Base-by-base conservation (phyloP, 2,797 vertebrate species). In the Epinephelus awoara region DNA sequence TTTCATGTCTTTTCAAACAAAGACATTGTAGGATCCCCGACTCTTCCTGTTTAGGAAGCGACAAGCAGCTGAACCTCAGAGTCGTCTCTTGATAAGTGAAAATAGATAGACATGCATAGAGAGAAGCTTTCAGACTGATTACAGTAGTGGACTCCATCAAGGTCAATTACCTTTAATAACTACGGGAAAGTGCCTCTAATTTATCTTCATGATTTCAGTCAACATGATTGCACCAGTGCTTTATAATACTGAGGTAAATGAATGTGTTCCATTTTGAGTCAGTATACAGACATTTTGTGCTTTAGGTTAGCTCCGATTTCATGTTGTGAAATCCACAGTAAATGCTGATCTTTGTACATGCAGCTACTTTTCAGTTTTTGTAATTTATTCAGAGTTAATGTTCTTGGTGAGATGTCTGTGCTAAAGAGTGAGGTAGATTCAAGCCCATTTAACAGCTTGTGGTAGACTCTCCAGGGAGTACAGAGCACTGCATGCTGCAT, bases 101-200 rank as follows among this genome's bases (percentile, higher is more conserved):
- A 63, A 68, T 34, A 44, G 40, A 42, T 42, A 42, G 40, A 44
- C 34, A 49, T 52, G 49, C 15, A 12, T 19, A 25, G 23, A 44
- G 12, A 38, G 10, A 66, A n/a, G 47, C 17, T 74, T 49, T 67
- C 18, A 46, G 19, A 51, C 38, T 56, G 21, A 57, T 40, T 59
- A 34, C 66, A 23, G 62, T 29, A 40, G 49, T 46, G 27, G 55
- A 61, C 69, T 75, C 54, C 59, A 51, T 77, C 51, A 67, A 27
- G 51, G 56, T 71, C 27, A 75, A 73, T 72, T 79, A 18, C 25
- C 47, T 59, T 38, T 54, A 38, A 46, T 58, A 34, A 42, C 46
- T 40, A 42, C 2, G 19, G 52, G 27, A 42, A 56, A 49, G 21
- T 21, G 55, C 40, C 19, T 59, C n/a, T 55, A 21, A 68, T 57